A percentile compares a stretch with the other conserved stretches of the same genome.
These are phyloP conservation scores for Camponotus pennsylvanicus DNA, from an alignment of 1,140 invertebrate genomes.

Conservation along the genomic window DNA sequence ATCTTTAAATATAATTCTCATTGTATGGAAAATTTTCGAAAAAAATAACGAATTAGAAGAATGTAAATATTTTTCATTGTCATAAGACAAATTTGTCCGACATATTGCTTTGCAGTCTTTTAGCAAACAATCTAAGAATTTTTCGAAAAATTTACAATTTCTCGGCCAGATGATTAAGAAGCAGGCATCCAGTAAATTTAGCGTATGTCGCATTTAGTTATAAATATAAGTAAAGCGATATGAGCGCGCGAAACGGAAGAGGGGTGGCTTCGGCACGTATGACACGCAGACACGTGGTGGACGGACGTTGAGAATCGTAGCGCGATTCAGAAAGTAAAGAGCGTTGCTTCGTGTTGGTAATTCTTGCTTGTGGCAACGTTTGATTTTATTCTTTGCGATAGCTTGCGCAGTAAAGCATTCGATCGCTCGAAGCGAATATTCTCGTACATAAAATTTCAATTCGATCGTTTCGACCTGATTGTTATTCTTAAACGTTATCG, in stretches of 20 bases:
- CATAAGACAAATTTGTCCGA: background rate
- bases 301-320: constrained; percentile 30
- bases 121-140: background rate
- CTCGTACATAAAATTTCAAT: constrained; percentile 12
- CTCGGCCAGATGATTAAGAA: background rate
- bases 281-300: constrained; percentile 63
- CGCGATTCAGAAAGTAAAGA: background rate
- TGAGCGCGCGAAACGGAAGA: background rate
- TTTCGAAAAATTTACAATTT: background rate
- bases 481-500: constrained; percentile 12
- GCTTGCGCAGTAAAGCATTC: background rate
- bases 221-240: background rate
- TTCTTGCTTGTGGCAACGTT: background rate
- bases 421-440: background rate
- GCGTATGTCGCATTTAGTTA: background rate
- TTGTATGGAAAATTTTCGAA: background rate
- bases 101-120: background rate
- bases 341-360: background rate
- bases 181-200: background rate
- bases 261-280: constrained; percentile 31
- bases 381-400: background rate
- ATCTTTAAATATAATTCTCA: background rate
- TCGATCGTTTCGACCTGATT: background rate
- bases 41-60: background rate
- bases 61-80: constrained; percentile 5